Base-by-base conservation (phyloP, 2,113 vertebrate genomes). In the Notiomystis cincta region DNA sequence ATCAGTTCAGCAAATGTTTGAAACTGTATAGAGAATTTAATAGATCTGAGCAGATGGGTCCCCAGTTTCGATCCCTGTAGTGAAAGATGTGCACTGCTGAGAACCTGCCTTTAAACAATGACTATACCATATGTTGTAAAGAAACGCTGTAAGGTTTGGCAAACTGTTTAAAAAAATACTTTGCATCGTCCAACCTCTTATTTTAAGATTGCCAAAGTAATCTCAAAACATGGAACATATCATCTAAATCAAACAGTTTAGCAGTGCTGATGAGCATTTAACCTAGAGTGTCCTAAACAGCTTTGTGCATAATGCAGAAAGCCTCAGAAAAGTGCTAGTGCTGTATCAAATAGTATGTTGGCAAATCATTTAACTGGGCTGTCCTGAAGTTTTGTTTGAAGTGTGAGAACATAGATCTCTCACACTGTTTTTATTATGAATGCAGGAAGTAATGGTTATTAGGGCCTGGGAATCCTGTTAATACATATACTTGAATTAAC, bases 41-140 rank as follows among this genome's bases (percentile, higher is more conserved):
- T 93, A 97, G 78, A 96, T 75, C 37, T 81, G 77, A 96, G 91
- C 97, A 97, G 96, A 97, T 96, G 95, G 88, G 86, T 94, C 51
- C 81, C 72, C 75, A 64, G 40, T 77, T 95, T 72, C 90, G 64
- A 87, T 89, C 62, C 90, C 53, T 89, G 7, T 51, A 91, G 90
- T 94, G 94, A 95, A 94, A 97, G 87, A 96, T 94, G 91, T 89
- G 69, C 94, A 70, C 56, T 82, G 87, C 94, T 60, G 95, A 94
- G 82, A 96, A 89, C 62, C n/a, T 54, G 86, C 62, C 72, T 94
- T 97, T 91, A 95, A 91, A 82, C 94, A 93, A 93, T 93, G 86
- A 95, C 61, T 96, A 86, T 95, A 93, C 87, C 95, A 96, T 96
- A 96, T 94, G 97, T 94, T 82, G 87, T 65, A 91, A 92, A 94